These are phyloP conservation scores for Mobula hypostoma DNA, from an alignment of 2,113 vertebrate species.

Conservation along the genomic window DNA sequence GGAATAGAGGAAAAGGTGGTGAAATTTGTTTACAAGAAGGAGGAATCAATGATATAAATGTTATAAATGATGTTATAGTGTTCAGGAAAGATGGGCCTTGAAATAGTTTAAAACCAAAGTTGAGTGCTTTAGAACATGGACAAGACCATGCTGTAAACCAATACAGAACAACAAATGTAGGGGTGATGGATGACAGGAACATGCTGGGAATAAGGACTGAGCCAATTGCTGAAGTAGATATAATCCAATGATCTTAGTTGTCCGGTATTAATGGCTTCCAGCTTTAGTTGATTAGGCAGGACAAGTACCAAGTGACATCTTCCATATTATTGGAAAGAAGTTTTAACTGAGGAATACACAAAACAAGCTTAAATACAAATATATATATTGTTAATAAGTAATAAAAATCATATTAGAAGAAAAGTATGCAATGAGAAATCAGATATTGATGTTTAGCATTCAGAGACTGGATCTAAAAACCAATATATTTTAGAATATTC, in stretches of 20 bases:
- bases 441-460: not conserved
- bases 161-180: not conserved
- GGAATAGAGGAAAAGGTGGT: no score
- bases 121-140: not conserved
- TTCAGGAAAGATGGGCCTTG: not conserved
- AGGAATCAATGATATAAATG: no score
- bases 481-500: not conserved
- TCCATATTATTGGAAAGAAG: no score
- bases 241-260: not conserved
- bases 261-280: no score
- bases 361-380: not conserved
- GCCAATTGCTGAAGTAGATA: not conserved
- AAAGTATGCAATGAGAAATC: no score
- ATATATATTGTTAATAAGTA: not conserved
- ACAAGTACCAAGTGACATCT: no score
- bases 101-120: not conserved
- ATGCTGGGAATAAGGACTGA: not conserved
- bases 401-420: not conserved
- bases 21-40: no score
- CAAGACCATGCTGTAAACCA: not conserved
- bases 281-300: no score
- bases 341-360: not conserved
- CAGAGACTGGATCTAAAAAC: not conserved
- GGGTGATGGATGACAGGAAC: not conserved
- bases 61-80: not conserved